Base-by-base conservation (phyloP, 2,888 invertebrate genomes). In the Zele albiditarsus region DNA sequence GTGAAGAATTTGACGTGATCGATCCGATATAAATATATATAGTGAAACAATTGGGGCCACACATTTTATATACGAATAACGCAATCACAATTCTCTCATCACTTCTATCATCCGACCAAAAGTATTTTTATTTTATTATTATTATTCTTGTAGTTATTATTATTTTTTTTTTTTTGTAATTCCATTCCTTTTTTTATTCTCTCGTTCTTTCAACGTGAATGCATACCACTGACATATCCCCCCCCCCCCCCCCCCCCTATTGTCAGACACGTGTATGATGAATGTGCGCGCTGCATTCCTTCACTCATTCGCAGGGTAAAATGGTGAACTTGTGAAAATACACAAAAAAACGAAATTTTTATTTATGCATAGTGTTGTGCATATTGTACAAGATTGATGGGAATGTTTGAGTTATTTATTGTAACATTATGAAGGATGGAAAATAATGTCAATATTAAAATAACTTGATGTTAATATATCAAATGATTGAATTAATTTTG, bases 1-100 rank as follows among this genome's bases (percentile, higher is more conserved):
- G 20, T 53, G n/a, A 71, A 53, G 63, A 71, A 49, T 71, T 5
- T 63, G 28, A 63, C 53, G 71, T 57, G 62, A 67, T 66, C 76
- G 73, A 76, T 72, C 53, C 42, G 62, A 74, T 74, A 71, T 63
- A 6, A 20, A 23, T 23, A 71, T 63, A 6, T 53, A 23, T 23
- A 20, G 10, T 38, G 10, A 8, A 20, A 53, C 6, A 4, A 53
- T 53, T n/a, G 20, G 20, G 20, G 53, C 20, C 20, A 20, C 20
- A 53, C 1, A 53, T 53, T 23, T 20, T 8, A 53, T 20, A 53
- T 8, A 20, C 8, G 8, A 53, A 53, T n/a, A 53, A 20, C 4
- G n/a, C 20, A 53, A 20, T 20, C 20, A 23, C 0, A 4, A 20
- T 53, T 6, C 16, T 20, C 8, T 53, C 53, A 16, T 49, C 16